Conservation (phyloP, 2,113 vertebrate genomes). For the Sigmodon hispidus region DNA sequence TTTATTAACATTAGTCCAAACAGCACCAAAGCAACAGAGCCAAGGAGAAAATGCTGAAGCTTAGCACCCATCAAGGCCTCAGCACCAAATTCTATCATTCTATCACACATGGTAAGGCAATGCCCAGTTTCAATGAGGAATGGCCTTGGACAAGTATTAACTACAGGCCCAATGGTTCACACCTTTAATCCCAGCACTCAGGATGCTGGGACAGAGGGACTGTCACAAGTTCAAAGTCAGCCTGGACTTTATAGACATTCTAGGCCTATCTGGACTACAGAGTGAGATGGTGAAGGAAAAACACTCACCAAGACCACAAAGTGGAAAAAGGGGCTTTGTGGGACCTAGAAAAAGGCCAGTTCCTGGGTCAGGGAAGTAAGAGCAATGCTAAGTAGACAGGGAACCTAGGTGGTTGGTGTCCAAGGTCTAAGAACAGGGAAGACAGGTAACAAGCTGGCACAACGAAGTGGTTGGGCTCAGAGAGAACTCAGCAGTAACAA, state of each 20-base stretch:
- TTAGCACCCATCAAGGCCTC: neutral
- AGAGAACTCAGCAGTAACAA: neutral
- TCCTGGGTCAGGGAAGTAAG: fast-evolving
- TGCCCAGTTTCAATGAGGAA: neutral
- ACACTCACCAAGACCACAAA: neutral
- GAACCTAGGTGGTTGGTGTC: neutral
- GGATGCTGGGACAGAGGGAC: neutral
- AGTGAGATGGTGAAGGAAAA: neutral
- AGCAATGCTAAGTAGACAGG: neutral
- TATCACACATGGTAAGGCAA: neutral
- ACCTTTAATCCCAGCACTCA: neutral
- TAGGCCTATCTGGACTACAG: neutral
- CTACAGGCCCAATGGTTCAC: neutral
- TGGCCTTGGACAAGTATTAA: neutral
- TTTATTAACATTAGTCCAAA: neutral
- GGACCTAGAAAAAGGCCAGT: neutral
- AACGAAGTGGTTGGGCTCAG: neutral
- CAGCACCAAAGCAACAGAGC: neutral
- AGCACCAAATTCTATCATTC: neutral
- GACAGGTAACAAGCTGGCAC: neutral
- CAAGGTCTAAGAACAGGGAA: neutral
- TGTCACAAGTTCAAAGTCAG: neutral
- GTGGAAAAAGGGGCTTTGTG: neutral
- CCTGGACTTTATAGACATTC: neutral
- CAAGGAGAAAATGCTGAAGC: too few relatives aligned